Percentiles rank a stretch among this genome's conserved stretches.
Evolutionary conservation across 2,797 vertebrate species (phyloP).

Genomic region (Phataginus tricuspis): DNA sequence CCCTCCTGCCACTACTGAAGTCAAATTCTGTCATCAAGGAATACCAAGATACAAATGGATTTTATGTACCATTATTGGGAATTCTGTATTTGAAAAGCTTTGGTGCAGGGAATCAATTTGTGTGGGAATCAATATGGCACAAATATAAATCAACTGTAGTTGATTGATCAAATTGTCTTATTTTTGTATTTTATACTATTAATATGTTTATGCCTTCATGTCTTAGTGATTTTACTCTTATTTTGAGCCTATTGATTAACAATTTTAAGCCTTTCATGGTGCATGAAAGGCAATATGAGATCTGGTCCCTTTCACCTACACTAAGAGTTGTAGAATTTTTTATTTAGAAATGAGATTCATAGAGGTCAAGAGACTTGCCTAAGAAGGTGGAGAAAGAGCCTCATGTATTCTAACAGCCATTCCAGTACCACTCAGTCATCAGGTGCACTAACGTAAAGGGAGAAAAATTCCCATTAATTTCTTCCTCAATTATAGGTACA

Average conservation of each 20-base stretch:
- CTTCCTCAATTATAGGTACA: background rate
- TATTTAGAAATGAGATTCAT: slow-evolving; percentile 5
- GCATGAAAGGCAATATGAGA: background rate
- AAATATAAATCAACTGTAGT: background rate
- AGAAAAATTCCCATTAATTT: background rate
- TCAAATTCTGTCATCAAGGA: background rate
- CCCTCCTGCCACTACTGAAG: background rate
- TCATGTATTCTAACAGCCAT: background rate
- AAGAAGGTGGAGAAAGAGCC: background rate
- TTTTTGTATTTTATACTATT: slow-evolving; percentile 21
- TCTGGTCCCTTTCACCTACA: background rate
- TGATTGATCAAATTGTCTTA: background rate
- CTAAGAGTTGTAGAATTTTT: background rate
- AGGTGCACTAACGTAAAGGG: background rate
- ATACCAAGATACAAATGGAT: background rate
- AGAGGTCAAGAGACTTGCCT: background rate
- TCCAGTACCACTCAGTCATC: background rate
- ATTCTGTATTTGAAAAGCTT: slow-evolving; percentile 17
- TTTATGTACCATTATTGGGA: background rate
- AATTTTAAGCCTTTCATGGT: background rate
- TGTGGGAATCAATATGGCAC: background rate
- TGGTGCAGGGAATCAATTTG: background rate
- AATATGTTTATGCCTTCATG: background rate
- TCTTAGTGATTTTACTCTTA: slow-evolving; percentile 21
- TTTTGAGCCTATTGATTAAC: background rate